phyloP scores from a whole-genome alignment of 2,797 vertebrate genomes.

The Eutrigla gurnardus region DNA sequence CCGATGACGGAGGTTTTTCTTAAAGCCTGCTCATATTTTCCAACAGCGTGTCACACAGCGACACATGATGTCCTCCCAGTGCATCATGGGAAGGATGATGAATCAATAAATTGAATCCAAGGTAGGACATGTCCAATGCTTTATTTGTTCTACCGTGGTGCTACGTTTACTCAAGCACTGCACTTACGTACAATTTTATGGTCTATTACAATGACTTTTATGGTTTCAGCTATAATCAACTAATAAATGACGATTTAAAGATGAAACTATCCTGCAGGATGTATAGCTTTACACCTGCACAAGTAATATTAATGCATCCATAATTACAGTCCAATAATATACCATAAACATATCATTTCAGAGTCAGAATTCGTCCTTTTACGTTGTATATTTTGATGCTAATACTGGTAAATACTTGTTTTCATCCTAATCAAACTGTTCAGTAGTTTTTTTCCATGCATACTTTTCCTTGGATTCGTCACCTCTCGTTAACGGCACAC shows the following conservation, averaged over 20 bases:
- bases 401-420: neutral
- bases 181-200: too few relatives aligned
- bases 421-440: neutral
- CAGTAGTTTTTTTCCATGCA: neutral
- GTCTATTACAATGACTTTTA: too few relatives aligned
- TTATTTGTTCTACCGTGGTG: neutral
- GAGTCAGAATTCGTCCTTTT: neutral
- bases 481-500: neutral
- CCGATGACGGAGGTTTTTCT: neutral
- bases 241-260: neutral
- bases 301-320: neutral
- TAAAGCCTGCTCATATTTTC: neutral
- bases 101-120: conserved; percentile 1
- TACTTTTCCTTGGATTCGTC: neutral
- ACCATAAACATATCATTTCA: neutral
- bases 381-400: neutral
- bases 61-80: neutral
- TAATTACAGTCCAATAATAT: neutral
- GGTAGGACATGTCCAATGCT: neutral
- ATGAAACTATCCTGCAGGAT: neutral
- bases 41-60: neutral
- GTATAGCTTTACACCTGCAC: neutral
- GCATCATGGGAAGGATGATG: conserved; percentile 10
- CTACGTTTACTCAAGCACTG: too few relatives aligned
- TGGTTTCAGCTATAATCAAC: neutral